A percentile compares a stretch with the other conserved stretches of the same genome.
Conservation (phyloP, 2,113 vertebrate genomes). For the Mustelus asterias region DNA sequence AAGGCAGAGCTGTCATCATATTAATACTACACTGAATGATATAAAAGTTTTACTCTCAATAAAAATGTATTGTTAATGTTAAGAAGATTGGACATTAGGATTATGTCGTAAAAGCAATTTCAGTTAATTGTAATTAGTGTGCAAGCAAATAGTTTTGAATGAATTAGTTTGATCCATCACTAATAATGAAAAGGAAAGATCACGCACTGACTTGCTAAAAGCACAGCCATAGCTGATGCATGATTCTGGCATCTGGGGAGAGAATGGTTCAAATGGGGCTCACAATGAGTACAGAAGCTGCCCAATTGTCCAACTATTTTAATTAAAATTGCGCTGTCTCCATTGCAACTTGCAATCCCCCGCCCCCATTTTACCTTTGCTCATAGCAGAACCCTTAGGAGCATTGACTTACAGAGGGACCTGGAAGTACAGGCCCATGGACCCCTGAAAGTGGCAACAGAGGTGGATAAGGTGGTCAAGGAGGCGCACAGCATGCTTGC, state of each 20-base stretch:
- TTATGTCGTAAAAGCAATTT: neutral
- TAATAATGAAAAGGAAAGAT: neutral
- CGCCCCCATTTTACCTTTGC: neutral
- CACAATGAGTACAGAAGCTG: neutral
- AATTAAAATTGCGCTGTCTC: neutral
- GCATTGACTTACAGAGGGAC: no score
- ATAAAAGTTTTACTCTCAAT: neutral
- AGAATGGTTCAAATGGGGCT: neutral
- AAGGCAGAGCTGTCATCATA: neutral
- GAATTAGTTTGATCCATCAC: neutral
- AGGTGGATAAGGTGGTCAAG: no score
- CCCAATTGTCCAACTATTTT: neutral
- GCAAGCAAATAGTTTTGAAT: neutral
- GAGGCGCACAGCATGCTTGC: no score
- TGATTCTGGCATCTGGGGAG: neutral
- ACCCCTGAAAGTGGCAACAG: no score
- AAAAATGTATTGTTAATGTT: neutral
- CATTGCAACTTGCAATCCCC: neutral
- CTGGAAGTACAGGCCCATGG: no score
- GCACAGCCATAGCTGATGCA: neutral
- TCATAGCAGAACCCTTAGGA: no score
- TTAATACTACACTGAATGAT: neutral
- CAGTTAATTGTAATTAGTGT: neutral
- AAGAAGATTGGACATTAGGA: neutral
- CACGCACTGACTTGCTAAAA: neutral